phyloP scores from a whole-genome alignment of 2,113 vertebrate species.

The Piaya cayana region DNA sequence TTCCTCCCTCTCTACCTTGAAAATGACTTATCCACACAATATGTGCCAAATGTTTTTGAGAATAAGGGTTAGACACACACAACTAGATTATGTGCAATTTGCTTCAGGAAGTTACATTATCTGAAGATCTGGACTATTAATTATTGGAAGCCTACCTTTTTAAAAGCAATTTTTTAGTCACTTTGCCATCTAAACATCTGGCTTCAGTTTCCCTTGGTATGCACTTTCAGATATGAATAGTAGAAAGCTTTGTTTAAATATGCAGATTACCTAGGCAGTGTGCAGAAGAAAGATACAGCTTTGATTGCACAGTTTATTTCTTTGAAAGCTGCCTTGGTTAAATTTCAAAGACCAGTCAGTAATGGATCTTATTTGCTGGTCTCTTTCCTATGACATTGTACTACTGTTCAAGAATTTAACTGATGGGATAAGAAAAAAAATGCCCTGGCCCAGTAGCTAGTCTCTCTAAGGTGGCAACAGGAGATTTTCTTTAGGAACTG shows the following conservation, averaged over 20 bases:
- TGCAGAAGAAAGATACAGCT: neutral
- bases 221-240: conserved; percentile 3
- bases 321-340: neutral
- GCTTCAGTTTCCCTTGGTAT: neutral
- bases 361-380: neutral
- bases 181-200: conserved; percentile 56
- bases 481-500: neutral
- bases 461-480: neutral
- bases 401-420: neutral
- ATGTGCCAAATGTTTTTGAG: neutral
- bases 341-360: neutral
- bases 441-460: neutral
- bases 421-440: neutral
- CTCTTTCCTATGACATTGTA: neutral
- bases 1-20: neutral
- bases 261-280: neutral
- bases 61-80: neutral
- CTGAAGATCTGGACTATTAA: conserved; percentile 7
- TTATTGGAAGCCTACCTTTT: conserved; percentile 36
- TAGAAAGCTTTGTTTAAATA: conserved; percentile 14
- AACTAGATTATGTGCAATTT: neutral
- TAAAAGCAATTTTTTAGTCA: conserved; percentile 54
- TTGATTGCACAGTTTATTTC: neutral
- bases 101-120: neutral
- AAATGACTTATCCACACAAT: conserved; percentile 27